These are phyloP conservation scores for Zapus hudsonius DNA, from an alignment of 2,113 vertebrate genomes.

Conservation along the genomic window DNA sequence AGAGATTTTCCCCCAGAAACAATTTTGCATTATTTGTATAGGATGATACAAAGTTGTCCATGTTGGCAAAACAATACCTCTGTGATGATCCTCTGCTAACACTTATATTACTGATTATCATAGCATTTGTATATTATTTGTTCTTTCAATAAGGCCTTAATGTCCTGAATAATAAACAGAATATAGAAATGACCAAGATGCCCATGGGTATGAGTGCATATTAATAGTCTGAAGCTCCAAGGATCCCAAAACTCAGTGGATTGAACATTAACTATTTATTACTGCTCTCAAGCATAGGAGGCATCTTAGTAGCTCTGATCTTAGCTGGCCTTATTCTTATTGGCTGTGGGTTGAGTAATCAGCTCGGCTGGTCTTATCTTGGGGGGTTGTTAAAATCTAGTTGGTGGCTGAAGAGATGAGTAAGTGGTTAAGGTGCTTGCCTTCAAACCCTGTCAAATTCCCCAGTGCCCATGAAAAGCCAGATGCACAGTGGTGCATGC, in stretches of 20 bases:
- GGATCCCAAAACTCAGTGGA: not conserved
- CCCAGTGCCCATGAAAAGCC: no score
- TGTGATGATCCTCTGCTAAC: not conserved
- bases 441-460: no score
- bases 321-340: not conserved
- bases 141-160: slow-evolving; percentile 23
- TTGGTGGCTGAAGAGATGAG: no score
- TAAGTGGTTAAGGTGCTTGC: no score
- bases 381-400: not conserved
- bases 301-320: not conserved
- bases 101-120: not conserved
- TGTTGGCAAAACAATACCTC: not conserved
- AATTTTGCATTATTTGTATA: slow-evolving; percentile 11
- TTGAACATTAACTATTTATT: not conserved
- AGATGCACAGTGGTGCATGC: no score
- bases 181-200: not conserved
- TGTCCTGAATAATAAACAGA: not conserved
- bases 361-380: not conserved
- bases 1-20: not conserved
- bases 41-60: not conserved
- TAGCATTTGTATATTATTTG: not conserved
- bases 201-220: not conserved
- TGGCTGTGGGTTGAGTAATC: not conserved
- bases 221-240: not conserved
- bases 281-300: not conserved